These are phyloP conservation scores for Sterrhoptilus dennistouni DNA, from an alignment of 2,113 vertebrate genomes.

Conservation along the genomic window DNA sequence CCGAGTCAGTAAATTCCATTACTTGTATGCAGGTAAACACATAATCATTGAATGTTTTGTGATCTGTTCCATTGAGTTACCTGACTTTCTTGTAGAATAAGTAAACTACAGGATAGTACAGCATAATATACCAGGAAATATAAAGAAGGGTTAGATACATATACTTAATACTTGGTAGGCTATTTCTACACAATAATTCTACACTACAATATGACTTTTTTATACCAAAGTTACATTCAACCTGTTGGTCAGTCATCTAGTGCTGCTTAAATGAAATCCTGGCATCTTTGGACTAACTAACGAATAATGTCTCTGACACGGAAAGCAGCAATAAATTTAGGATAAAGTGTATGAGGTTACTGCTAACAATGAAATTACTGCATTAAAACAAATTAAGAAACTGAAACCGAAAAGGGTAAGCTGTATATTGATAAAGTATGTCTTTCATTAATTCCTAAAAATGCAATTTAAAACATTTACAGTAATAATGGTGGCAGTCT, in stretches of 20 bases:
- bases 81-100: not conserved
- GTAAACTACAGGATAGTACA: not conserved
- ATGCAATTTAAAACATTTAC: not conserved
- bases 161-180: not conserved
- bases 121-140: not conserved
- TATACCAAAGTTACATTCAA: not conserved
- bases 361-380: not conserved
- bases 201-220: not conserved
- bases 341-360: not conserved
- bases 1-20: not conserved
- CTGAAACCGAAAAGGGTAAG: not conserved
- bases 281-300: not conserved
- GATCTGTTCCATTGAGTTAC: not conserved
- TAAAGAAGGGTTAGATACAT: not conserved
- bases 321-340: not conserved
- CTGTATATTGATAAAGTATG: not conserved
- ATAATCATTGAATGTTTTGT: not conserved
- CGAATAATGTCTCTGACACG: not conserved
- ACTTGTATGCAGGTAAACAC: not conserved
- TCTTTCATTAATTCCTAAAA: not conserved
- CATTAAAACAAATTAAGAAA: not conserved
- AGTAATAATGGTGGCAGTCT: not conserved
- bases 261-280: not conserved
- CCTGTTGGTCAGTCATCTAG: not conserved
- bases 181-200: not conserved